Evolutionary conservation across 2,888 invertebrate genomes (phyloP), one percentile per base, ranked within the genome.

Genomic region (Drosophila birchii): DNA sequence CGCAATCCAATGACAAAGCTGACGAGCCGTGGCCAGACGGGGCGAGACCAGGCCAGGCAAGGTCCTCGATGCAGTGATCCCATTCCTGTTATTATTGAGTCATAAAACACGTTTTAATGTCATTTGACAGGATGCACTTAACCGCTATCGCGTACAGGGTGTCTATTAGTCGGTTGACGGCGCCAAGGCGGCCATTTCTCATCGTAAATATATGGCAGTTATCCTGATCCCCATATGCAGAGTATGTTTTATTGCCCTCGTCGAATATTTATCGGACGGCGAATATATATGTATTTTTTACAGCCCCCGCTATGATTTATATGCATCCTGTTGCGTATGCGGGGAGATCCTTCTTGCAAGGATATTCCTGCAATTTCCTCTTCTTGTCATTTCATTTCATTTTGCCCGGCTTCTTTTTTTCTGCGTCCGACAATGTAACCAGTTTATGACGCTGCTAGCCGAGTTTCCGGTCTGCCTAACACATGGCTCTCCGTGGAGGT

Each of bases 71-170:
- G 16, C 63, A 29, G 51, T 16, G 34, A 53, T 36, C 29, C 43
- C 29, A 20, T n/a, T 20, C 18, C n/a, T 39, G 36, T 49, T 76
- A 88, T 81, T 81, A 86, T 78, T 77, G 72, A 81, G 85, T 68
- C 80, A 87, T 86, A 84, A 78, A 87, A 89, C 75, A 76, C 82
- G 81, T 89, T 84, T 87, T 77, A 69, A 81, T 73, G 53, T 49
- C 61, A 60, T 79, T 80, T 57, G 87, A 70, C 62, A 63, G 78
- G 71, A 78, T 78, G 83, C 83, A 83, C 76, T 86, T 88, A 76
- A 63, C 62, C 49, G 64, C 64, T 76, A 79, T 78, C 75, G 69
- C 58, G 73, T 70, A 70, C 49, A 60, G 57, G 62, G 76, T 80
- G 69, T 73, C 64, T 78, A 69, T 78, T 75, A 68, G 84, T 63